Base-by-base conservation (phyloP, 1,140 invertebrate species). In the Zaprionus nigranus region DNA sequence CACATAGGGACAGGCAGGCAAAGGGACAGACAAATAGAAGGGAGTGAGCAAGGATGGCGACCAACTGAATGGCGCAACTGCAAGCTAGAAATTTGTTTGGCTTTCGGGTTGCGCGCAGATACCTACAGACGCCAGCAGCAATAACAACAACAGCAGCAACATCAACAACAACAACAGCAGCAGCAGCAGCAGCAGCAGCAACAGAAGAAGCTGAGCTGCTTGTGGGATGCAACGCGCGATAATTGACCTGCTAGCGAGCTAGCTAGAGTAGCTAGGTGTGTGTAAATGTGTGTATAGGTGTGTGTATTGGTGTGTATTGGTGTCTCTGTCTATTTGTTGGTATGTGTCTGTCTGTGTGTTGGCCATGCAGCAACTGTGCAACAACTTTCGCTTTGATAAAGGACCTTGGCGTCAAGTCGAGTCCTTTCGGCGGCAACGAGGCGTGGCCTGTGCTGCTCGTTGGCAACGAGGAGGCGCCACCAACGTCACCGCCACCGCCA, bases 341-440 rank as follows among this genome's bases (percentile, higher is more conserved):
- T 54, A 34, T 57, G 34, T 61, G 46, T 60, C 12, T 59, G 11
- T 72, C 58, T 46, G 56, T 59, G 12, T 69, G 75, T 75, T 79
- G 72, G 71, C 76, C 83, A 59, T 82, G 79, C 82, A 82, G 79
- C 82, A 82, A 85, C 82, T 85, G 82, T 82, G 83, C 82, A 86
- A 86, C 79, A 87, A 86, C 82, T 86, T 86, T 87, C 68, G 82
- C 82, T 86, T 87, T 86, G 82, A 86, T 86, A 86, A 87, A 86
- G 65, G 82, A 86, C 82, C 82, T 86, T 86, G 82, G 83, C 82
- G 82, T 79, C 79, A 72, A 85, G 79, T 82, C 72, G 72, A 82
- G 82, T 86, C 82, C 82, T 86, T 87, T 87, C 72, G 68, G 65
- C 72, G 79, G 83, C 82, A 86, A 38, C 79, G 67, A 81, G 83